These are phyloP conservation scores for Condylura cristata DNA, from an alignment of 2,113 vertebrate species.

Conservation along the genomic window DNA sequence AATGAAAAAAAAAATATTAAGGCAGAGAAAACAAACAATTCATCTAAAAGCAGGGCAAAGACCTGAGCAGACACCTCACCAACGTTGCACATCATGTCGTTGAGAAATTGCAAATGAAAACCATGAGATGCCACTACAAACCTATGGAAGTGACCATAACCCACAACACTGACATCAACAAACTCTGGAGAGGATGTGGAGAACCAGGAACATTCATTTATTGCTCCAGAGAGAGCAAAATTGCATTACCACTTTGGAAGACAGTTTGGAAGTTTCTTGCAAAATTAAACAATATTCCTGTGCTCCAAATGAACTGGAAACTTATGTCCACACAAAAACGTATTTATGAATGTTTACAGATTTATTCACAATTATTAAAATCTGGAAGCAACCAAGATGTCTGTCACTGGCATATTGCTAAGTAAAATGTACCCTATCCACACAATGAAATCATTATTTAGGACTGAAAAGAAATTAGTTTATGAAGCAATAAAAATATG, in stretches of 20 bases:
- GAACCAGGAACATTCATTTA: not conserved
- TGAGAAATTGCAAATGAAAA: constrained; percentile 33
- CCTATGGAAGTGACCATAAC: not conserved
- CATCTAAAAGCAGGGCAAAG: not conserved
- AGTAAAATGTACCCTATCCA: not conserved
- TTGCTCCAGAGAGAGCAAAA: not conserved
- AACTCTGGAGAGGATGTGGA: not conserved
- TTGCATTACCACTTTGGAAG: not conserved
- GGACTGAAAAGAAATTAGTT: not conserved
- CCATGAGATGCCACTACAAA: not conserved
- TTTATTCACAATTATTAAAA: not conserved
- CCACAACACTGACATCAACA: not conserved
- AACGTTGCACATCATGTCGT: not conserved
- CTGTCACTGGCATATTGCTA: not conserved
- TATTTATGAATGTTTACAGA: not conserved
- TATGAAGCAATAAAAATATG: not conserved
- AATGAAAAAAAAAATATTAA: not conserved
- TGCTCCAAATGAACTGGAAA: not conserved
- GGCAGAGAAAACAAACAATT: not conserved
- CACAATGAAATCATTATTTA: constrained; percentile 7
- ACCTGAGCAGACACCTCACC: not conserved
- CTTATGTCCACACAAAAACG: not conserved
- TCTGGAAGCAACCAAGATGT: constrained; percentile 19
- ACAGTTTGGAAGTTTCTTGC: not conserved
- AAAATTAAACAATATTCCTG: not conserved